Base-by-base conservation (phyloP, 2,888 invertebrate genomes). In the Choreutis nemorana region DNA sequence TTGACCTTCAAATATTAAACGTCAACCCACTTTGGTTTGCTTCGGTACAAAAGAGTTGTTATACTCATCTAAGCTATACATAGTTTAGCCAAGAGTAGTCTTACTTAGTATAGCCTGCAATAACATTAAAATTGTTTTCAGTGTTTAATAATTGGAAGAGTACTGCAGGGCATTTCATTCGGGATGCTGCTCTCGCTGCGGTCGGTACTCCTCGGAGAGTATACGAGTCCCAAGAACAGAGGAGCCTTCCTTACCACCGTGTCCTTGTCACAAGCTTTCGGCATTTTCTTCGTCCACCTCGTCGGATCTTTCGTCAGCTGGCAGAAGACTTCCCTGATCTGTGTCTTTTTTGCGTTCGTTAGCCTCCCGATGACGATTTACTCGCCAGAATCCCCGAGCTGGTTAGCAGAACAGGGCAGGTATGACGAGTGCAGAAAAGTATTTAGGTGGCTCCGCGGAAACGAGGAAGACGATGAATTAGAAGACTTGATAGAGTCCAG, bases 331-430 rank as follows among this genome's bases (percentile, higher is more conserved):
- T 81, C 84, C 1, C 48, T 81, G 2, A 50, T 83, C 4, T 71
- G 77, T 32, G 50, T 67, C 1, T 39, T 56, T 11, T 58, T 82
- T 11, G 71, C 81, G 2, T 42, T 80, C 4, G 42, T 68, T 4
- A 73, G 82, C 15, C 50, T 84, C 3, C 12, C 61, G 3, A 60
- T 72, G 55, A 61, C 53, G 0, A 45, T 60, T 8, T 60, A 51
- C 22, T 50, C 52, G 0, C 85, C 84, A 0, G 88, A 89, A 58
- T 82, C 86, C 4, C 87, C 87, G 0, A 77, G 78, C 31, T 88
- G 86, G 85, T 48, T 88, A 7, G 71, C 83, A 0, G 66, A 80
- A 1, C 82, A 75, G 41, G 81, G 80, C 1, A 68, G 62, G 11
- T 56, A 67, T 2, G 68, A 71, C 0, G 78, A 84, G 28, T 85